Percentiles rank a stretch among this genome's conserved stretches.
phyloP scores from a whole-genome alignment of 2,113 vertebrate species.

The Nipponia nippon region DNA sequence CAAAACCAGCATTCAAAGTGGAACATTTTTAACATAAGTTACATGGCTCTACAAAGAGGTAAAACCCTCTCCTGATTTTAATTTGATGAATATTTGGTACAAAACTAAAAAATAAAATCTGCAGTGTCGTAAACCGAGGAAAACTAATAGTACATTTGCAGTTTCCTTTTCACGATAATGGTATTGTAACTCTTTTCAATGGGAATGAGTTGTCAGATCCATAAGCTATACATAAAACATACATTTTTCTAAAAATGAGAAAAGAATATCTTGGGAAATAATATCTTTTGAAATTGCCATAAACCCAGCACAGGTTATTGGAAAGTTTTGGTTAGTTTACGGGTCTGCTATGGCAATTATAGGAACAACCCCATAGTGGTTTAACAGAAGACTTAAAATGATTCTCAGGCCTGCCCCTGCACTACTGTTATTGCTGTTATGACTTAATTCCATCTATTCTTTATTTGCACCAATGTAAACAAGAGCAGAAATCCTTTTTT shows the following conservation, averaged over 20 bases:
- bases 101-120: background rate
- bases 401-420: background rate
- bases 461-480: conserved; percentile 14
- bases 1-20: background rate
- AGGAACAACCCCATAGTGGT: background rate
- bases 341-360: background rate
- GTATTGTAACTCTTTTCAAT: conserved; percentile 43
- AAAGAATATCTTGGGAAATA: conserved; percentile 19
- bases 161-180: conserved; percentile 27
- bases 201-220: conserved; percentile 6
- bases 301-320: background rate
- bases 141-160: background rate
- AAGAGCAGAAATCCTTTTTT: background rate
- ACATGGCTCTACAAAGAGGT: background rate
- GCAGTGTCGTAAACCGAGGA: background rate
- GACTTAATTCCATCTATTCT: background rate
- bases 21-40: background rate
- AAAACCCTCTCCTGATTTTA: background rate
- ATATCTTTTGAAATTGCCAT: background rate
- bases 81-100: conserved; percentile 14
- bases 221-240: conserved; percentile 23
- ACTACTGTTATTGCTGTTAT: background rate
- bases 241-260: conserved; percentile 33
- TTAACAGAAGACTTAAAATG: background rate
- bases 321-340: conserved; percentile 10